Evolutionary conservation across 2,888 invertebrate species (phyloP), one percentile per base, ranked within the genome.

Genomic region (Cantharis nigra): DNA sequence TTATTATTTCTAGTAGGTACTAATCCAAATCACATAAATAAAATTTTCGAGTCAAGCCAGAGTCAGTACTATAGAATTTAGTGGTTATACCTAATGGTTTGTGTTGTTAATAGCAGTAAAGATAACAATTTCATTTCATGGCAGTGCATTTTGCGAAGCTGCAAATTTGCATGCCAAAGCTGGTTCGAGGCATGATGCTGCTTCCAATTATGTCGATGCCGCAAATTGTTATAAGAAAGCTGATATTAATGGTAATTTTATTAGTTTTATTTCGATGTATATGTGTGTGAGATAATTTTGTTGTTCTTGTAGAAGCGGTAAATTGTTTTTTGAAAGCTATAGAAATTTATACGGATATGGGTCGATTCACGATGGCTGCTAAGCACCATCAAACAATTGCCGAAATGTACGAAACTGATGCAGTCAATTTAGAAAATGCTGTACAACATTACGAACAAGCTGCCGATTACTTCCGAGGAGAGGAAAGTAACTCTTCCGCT

Each of bases 281-380:
- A 23, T 18, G 49, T 49, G 49, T 49, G n/a, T 49, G n/a, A 33
- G 13, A n/a, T 49, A 7, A n/a, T n/a, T 49, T 49, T 49, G 7
- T 49, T 49, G n/a, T 5, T 49, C 79, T 90, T 85, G 85, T 91
- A 94, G 96, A 96, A 91, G 97, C 98, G 0, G 96, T 98, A 0
- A 94, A 93, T 78, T 97, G 97, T 88, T 89, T 98, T 71, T 88
- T 95, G 83, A 97, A 97, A 89, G 96, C 98, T 0, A 97, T 98
- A 80, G 98, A 99, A 89, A 98, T 99, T 83, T 99, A 98, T 89
- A 98, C 98, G 11, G 99, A 99, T 86, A 98, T 98, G 98, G 98
- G 98, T 0, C 91, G 98, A 69, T 98, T 99, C 89, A 96, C 97
- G 33, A 97, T 99, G 90, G 99, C 99, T 13, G 99, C 99, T 64